Conservation (phyloP, 2,888 invertebrate genomes). For the Bhutanitis thaidina region DNA sequence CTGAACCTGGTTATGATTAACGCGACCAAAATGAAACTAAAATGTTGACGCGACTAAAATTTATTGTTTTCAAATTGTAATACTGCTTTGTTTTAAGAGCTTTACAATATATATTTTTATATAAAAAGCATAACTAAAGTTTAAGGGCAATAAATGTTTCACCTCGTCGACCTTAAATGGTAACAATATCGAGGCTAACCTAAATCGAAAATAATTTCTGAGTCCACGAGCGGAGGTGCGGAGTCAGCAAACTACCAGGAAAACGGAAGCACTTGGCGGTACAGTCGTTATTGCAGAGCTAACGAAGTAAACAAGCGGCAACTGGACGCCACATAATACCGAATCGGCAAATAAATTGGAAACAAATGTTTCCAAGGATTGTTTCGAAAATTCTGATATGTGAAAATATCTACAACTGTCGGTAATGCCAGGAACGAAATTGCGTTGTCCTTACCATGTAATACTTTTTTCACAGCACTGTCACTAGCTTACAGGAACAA, state of each 20-base stretch:
- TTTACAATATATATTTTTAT: too few species aligned
- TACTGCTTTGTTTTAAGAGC: too few species aligned
- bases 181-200: not conserved
- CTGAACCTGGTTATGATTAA: conserved; percentile 3
- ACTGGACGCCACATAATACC: not conserved
- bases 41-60: too few species aligned
- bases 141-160: too few species aligned
- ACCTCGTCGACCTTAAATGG: not conserved
- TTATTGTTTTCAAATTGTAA: too few species aligned
- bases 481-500: too few species aligned
- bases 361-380: not conserved
- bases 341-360: conserved; percentile 5
- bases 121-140: too few species aligned
- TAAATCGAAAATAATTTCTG: conserved; percentile 10
- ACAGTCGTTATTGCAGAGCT: conserved; percentile 7
- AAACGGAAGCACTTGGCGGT: not conserved
- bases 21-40: too few species aligned
- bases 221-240: not conserved
- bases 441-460: too few species aligned
- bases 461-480: too few species aligned
- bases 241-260: conserved; percentile 6
- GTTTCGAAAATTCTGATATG: conserved; percentile 6
- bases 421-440: too few species aligned
- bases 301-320: conserved; percentile 6
- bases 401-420: not conserved